These are phyloP conservation scores for Anser cygnoides DNA, from an alignment of 2,113 vertebrate species.

Conservation along the genomic window DNA sequence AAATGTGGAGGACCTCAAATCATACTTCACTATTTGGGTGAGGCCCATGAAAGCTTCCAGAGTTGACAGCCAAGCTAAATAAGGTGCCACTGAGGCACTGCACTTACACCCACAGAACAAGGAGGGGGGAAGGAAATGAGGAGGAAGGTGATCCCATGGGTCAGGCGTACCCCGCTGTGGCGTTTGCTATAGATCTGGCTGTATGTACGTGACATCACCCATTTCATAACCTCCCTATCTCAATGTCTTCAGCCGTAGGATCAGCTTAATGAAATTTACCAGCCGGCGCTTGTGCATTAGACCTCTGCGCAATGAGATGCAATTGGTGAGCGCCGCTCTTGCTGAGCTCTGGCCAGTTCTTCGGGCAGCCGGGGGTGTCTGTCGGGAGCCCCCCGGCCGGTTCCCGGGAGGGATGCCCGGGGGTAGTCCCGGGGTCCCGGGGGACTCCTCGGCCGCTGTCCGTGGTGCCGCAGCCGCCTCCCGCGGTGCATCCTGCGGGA, in stretches of 20 bases:
- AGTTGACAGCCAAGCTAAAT: neutral
- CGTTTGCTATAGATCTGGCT: neutral
- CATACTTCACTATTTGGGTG: neutral
- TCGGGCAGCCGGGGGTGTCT: neutral
- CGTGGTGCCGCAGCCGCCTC: neutral
- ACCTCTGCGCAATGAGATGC: neutral
- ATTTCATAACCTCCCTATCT: neutral
- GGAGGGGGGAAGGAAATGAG: neutral
- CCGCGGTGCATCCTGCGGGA: too few relatives aligned
- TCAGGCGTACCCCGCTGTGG: neutral
- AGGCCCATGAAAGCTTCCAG: neutral
- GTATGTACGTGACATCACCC: accelerated
- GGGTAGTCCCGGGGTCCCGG: too few relatives aligned
- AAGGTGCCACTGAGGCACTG: neutral
- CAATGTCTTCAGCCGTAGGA: neutral
- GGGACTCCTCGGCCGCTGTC: slow-evolving; percentile 28
- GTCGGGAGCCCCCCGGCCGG: neutral
- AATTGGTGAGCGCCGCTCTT: neutral
- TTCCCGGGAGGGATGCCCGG: neutral
- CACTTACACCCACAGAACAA: neutral
- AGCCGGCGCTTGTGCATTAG: neutral
- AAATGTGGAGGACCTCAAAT: neutral
- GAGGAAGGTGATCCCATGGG: neutral
- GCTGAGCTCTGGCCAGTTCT: neutral
- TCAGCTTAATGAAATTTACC: neutral